Conservation (phyloP, 2,888 invertebrate genomes). For the Athalia circularis region DNA sequence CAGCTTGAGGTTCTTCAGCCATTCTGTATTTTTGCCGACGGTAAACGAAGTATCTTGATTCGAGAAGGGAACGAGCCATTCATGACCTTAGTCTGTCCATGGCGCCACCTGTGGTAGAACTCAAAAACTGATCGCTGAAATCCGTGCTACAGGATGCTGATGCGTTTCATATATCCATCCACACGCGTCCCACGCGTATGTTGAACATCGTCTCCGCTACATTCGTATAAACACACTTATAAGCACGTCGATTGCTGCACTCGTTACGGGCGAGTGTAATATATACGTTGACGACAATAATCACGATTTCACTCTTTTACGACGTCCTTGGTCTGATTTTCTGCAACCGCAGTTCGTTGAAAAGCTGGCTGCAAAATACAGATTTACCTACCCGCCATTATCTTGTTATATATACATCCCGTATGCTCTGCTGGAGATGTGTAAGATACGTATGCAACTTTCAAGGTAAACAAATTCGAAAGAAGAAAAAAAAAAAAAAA, state of each 20-base stretch:
- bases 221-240: not conserved
- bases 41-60: slow-evolving; percentile 8
- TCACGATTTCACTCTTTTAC: slow-evolving; percentile 30
- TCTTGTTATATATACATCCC: not conserved
- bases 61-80: slow-evolving; percentile 30
- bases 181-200: too few relatives aligned
- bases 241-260: not conserved
- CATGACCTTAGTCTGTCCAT: slow-evolving; percentile 31
- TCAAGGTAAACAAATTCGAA: too few relatives aligned
- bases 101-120: slow-evolving; percentile 32
- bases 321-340: slow-evolving; percentile 38
- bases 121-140: not conserved
- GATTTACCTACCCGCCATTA: not conserved
- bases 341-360: not conserved
- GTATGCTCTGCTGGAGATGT: too few relatives aligned
- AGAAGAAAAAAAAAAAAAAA: too few relatives aligned
- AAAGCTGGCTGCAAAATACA: not conserved
- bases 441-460: too few relatives aligned
- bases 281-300: slow-evolving; percentile 7
- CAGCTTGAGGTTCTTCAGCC: not conserved
- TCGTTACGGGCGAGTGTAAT: not conserved
- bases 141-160: slow-evolving; percentile 25
- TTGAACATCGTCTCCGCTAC: not conserved
- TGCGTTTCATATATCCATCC: slow-evolving; percentile 10
- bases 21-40: slow-evolving; percentile 27